Evolutionary conservation across 2,113 vertebrate genomes (phyloP).

Genomic region (Petrocephalus zakoni): DNA sequence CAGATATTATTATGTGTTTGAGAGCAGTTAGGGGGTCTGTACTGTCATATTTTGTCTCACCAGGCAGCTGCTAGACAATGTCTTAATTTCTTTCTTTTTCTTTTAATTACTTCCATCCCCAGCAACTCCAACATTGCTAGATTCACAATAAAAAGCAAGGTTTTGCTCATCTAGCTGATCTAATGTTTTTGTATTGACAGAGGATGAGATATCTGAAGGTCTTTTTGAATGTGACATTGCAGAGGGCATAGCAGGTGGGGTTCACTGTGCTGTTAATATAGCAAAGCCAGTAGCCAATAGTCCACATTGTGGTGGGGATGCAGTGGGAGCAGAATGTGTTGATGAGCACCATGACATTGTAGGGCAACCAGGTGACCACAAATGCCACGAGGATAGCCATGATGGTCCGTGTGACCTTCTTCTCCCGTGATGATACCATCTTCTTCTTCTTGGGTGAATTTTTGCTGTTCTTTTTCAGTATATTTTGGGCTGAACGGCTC

Average conservation of each 20-base stretch:
- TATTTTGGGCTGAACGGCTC: conserved; percentile 68
- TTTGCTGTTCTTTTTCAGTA: conserved; percentile 67
- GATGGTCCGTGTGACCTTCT: conserved; percentile 94
- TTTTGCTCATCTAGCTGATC: not conserved
- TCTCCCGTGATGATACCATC: conserved; percentile 77
- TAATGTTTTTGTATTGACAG: conserved; percentile 84
- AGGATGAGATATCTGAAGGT: conserved; percentile 94
- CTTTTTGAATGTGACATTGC: conserved; percentile 96
- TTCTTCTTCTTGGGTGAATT: conserved; percentile 73
- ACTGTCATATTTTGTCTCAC: not conserved
- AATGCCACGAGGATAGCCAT: conserved; percentile 81
- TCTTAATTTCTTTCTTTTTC: not conserved
- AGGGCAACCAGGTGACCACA: conserved; percentile 87
- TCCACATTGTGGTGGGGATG: conserved; percentile 85
- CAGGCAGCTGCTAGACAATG: not conserved
- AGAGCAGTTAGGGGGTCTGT: not conserved
- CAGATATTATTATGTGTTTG: not conserved
- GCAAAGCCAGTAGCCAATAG: conserved; percentile 75
- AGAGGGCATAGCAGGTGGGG: conserved; percentile 93
- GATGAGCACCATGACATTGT: conserved; percentile 97
- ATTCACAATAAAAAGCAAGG: not conserved
- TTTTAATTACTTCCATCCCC: not conserved
- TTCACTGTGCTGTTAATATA: conserved; percentile 98
- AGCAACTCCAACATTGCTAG: not conserved
- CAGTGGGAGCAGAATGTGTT: conserved; percentile 86